These are phyloP conservation scores for Passer domesticus DNA, from an alignment of 2,113 vertebrate genomes.

Conservation along the genomic window DNA sequence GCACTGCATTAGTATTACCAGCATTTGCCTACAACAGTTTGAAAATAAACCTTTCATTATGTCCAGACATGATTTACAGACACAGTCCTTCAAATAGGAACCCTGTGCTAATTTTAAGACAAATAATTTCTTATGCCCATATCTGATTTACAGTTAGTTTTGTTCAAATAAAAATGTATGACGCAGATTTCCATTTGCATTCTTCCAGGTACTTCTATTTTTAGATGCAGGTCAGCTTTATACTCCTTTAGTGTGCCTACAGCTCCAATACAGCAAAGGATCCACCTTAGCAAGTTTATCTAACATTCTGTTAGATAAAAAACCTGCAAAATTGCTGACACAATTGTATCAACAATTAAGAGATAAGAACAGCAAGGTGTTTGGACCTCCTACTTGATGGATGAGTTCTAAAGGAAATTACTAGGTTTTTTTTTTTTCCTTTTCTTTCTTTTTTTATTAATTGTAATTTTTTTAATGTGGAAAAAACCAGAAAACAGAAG, in stretches of 20 bases:
- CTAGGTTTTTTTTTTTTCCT: fast-evolving
- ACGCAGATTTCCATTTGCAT: conserved; percentile 7
- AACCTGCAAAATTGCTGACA: not conserved
- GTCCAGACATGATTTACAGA: not conserved
- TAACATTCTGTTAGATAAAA: not conserved
- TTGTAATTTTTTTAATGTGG: not conserved
- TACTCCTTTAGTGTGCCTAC: not conserved
- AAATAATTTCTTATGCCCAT: not conserved
- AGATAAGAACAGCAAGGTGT: not conserved
- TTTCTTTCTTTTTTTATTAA: too few relatives aligned
- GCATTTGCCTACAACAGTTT: not conserved
- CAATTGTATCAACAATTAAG: not conserved
- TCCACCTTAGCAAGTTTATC: not conserved
- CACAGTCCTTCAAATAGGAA: not conserved
- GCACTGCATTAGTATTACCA: not conserved
- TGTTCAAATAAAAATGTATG: conserved; percentile 22
- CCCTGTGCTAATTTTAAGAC: not conserved
- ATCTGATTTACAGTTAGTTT: conserved; percentile 33
- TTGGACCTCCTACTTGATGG: not conserved
- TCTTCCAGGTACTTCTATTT: conserved; percentile 35
- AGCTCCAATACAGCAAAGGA: not conserved
- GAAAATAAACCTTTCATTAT: conserved; percentile 13
- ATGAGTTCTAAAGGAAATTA: not conserved
- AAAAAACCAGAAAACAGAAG: not conserved
- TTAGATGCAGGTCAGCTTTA: conserved; percentile 9